Evolutionary conservation across 1,140 invertebrate genomes (phyloP).

Genomic region (Pectinophora gossypiella): DNA sequence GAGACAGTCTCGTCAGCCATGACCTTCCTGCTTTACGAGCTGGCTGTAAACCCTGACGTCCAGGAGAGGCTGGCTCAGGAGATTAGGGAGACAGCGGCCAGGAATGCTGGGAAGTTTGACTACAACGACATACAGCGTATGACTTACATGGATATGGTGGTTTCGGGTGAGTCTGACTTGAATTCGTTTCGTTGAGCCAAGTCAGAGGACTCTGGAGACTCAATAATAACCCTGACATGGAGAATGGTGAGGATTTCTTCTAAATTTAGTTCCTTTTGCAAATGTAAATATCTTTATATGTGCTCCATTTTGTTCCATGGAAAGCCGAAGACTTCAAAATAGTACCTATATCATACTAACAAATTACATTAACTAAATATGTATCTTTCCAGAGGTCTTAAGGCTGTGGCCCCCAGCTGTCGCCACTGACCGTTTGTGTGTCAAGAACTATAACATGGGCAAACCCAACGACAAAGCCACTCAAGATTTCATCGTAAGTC

Average conservation of each 20-base stretch:
- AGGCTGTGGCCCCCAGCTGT: slow-evolving; percentile 66
- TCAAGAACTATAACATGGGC: slow-evolving; percentile 69
- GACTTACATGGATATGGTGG: slow-evolving; percentile 29
- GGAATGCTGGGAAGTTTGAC: too few relatives aligned
- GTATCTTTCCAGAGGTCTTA: slow-evolving; percentile 20
- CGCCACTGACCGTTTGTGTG: slow-evolving; percentile 62
- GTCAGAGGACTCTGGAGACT: too few relatives aligned
- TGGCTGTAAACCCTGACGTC: slow-evolving; percentile 76
- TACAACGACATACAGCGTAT: slow-evolving; percentile 18
- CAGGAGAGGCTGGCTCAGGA: slow-evolving; percentile 66
- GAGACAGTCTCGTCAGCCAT: slow-evolving; percentile 78
- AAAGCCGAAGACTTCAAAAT: too few relatives aligned
- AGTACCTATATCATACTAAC: too few relatives aligned
- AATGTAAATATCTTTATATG: too few relatives aligned
- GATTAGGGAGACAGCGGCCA: too few relatives aligned
- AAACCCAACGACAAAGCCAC: slow-evolving; percentile 20
- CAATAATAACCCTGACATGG: too few relatives aligned
- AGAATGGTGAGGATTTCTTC: too few relatives aligned
- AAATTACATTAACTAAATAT: too few relatives aligned
- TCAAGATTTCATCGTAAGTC: slow-evolving; percentile 32
- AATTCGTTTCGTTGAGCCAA: too few relatives aligned
- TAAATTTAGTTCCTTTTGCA: too few relatives aligned
- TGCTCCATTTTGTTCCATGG: too few relatives aligned
- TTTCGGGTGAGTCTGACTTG: slow-evolving; percentile 26
- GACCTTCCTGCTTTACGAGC: slow-evolving; percentile 69